A percentile compares a stretch with the other conserved stretches of the same genome.
Evolutionary conservation across 2,888 invertebrate species (phyloP).

Genomic region (Plebejus melissa): DNA sequence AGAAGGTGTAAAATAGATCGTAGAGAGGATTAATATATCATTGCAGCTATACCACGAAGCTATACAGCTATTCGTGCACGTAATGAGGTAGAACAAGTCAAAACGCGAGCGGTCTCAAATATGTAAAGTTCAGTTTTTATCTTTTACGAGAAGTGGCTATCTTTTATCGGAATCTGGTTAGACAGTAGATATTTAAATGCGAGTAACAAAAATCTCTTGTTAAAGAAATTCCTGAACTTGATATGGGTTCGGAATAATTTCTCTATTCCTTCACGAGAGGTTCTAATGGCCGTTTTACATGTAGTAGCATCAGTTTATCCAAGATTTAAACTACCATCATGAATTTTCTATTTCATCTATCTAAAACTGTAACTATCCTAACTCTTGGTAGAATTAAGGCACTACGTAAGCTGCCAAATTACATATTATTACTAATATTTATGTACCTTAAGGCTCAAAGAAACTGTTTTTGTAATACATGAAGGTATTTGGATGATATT

Average conservation of each 20-base stretch:
- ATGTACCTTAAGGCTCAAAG: no score
- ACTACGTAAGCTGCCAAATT: no score
- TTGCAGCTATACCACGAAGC: conserved; percentile 42
- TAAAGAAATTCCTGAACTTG: conserved; percentile 20
- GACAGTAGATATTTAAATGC: conserved; percentile 31
- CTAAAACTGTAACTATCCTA: neutral
- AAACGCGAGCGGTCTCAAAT: conserved; percentile 55
- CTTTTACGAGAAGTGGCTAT: conserved; percentile 43
- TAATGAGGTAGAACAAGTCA: conserved; percentile 73
- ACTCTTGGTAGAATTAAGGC: neutral
- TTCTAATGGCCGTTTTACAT: neutral
- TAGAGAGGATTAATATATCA: conserved; percentile 33
- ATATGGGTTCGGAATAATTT: conserved; percentile 12
- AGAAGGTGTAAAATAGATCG: conserved; percentile 35
- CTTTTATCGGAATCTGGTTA: conserved; percentile 43
- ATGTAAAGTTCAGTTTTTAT: conserved; percentile 47
- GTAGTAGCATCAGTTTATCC: neutral
- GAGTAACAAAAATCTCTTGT: conserved; percentile 22
- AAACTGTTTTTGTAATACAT: no score
- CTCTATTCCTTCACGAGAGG: conserved; percentile 12
- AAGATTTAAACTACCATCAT: neutral
- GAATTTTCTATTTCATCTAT: neutral
- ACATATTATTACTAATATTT: no score
- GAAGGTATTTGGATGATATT: no score
- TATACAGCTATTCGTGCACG: conserved; percentile 60